Percentiles rank a stretch among this genome's conserved stretches.
Evolutionary conservation across 2,797 vertebrate genomes (phyloP).

Genomic region (Syndactyla subalaris): DNA sequence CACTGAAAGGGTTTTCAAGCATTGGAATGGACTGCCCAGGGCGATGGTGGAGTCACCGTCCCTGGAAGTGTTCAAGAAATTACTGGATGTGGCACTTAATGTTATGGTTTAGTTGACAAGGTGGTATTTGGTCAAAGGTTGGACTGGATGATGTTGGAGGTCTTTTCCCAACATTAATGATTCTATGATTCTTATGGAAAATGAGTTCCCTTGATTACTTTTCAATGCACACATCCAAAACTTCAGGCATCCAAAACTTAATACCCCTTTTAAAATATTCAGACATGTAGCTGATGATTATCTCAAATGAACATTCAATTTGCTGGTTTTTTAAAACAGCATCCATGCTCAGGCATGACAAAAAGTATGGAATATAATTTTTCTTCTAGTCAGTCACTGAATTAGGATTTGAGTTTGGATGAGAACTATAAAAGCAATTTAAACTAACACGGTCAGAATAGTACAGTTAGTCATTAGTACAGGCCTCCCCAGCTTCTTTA

Average conservation of each 20-base stretch:
- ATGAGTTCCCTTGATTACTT: not conserved
- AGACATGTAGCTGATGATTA: not conserved
- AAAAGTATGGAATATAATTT: not conserved
- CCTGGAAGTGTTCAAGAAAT: not conserved
- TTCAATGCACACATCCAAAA: not conserved
- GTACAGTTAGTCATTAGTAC: not conserved
- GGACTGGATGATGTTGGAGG: fast-evolving
- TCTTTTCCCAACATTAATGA: not conserved
- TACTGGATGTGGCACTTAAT: not conserved
- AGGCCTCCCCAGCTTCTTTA: not conserved
- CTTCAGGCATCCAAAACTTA: not conserved
- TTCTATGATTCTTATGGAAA: not conserved
- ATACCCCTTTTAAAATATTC: not conserved
- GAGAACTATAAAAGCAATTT: not conserved
- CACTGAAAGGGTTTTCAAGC: not conserved
- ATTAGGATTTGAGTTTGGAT: not conserved
- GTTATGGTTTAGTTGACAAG: not conserved
- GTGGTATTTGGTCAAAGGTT: not conserved
- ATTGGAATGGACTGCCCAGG: not conserved
- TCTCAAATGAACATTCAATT: not conserved
- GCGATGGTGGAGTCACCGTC: not conserved
- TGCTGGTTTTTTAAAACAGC: not conserved
- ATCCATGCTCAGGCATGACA: not conserved
- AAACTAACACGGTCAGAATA: not conserved
- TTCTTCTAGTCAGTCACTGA: not conserved